Conservation (phyloP, 2,113 vertebrate species). For the Abramis brama region DNA sequence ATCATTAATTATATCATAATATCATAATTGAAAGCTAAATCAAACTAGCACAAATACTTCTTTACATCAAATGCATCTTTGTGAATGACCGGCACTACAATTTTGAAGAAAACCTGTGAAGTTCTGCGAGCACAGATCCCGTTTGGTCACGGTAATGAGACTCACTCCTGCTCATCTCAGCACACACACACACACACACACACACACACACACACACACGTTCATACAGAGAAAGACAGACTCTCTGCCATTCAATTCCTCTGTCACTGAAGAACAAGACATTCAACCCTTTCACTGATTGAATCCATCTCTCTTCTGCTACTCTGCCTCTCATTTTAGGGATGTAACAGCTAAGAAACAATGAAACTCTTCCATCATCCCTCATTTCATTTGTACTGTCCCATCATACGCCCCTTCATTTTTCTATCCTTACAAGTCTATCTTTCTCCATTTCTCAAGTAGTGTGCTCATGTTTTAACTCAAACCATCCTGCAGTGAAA, state of each 20-base stretch:
- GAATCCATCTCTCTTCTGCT: neutral
- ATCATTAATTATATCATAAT: neutral
- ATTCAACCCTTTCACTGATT: slow-evolving; percentile 9
- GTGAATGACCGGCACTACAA: neutral
- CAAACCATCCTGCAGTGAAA: slow-evolving; percentile 2
- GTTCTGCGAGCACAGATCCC: neutral
- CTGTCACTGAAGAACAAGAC: slow-evolving; percentile 9
- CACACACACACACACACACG: neutral
- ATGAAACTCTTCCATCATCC: slow-evolving; percentile 3
- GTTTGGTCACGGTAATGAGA: neutral
- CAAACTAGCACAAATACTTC: neutral
- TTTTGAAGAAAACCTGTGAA: neutral
- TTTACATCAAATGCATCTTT: neutral
- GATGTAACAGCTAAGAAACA: slow-evolving; percentile 32
- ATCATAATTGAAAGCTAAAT: neutral
- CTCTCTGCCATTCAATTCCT: neutral
- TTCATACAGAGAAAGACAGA: neutral
- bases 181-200: neutral
- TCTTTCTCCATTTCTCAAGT: slow-evolving; percentile 9
- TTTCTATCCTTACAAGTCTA: neutral
- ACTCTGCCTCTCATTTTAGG: slow-evolving; percentile 2
- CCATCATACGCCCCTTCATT: neutral
- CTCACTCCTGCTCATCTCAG: neutral
- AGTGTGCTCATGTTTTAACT: neutral
- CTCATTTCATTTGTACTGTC: neutral